These are phyloP conservation scores for Cydia amplana DNA, from an alignment of 1,140 invertebrate genomes.

Conservation along the genomic window DNA sequence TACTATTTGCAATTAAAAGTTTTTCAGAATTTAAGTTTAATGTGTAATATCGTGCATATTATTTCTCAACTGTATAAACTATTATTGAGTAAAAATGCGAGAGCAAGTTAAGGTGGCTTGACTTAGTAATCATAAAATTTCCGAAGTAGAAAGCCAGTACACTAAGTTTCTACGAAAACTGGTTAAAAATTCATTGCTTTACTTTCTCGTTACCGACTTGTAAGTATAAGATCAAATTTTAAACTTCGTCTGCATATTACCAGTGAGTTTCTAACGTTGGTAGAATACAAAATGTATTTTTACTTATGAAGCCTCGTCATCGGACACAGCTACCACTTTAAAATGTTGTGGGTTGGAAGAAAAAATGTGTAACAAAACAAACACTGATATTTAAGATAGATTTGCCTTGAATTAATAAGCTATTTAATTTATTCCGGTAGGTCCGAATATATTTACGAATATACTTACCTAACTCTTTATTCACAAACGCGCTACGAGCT, in stretches of 20 bases:
- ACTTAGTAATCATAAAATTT: background rate
- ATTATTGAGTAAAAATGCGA: background rate
- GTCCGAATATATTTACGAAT: too few relatives aligned
- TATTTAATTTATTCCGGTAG: too few relatives aligned
- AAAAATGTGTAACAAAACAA: background rate
- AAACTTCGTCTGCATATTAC: background rate
- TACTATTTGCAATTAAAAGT: too few relatives aligned
- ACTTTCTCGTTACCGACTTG: constrained; percentile 8
- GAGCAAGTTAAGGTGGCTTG: background rate
- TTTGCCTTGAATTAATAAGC: too few relatives aligned
- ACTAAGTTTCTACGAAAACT: background rate
- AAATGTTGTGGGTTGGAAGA: background rate
- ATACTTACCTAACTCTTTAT: too few relatives aligned
- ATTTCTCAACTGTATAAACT: background rate
- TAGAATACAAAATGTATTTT: background rate
- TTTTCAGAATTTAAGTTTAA: too few relatives aligned
- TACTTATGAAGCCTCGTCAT: background rate
- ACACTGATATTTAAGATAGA: too few relatives aligned
- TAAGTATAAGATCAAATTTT: background rate
- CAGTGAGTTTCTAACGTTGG: background rate
- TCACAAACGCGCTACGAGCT: too few relatives aligned
- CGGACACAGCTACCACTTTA: background rate
- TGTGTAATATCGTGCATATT: too few relatives aligned
- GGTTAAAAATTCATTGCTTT: constrained; percentile 11
- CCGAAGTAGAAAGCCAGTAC: background rate